phyloP scores from a whole-genome alignment of 2,888 invertebrate genomes.

The Meliscaeva auricollis region DNA sequence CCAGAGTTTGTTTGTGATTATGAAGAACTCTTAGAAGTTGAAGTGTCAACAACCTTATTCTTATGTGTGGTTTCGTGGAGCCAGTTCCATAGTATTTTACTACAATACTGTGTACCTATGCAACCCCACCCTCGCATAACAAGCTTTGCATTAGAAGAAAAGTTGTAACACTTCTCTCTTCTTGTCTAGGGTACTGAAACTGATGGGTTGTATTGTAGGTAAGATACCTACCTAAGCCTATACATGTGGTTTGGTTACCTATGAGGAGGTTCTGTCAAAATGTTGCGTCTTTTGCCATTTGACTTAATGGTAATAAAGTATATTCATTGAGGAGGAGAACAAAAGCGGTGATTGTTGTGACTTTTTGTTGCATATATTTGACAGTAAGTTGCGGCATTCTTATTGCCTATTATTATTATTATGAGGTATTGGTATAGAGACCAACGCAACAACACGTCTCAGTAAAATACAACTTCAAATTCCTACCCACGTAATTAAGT shows the following conservation, averaged over 20 bases:
- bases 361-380: constrained; percentile 14
- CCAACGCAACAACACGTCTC: not conserved
- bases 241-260: not conserved
- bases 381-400: constrained; percentile 16
- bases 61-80: constrained; percentile 37
- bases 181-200: no score
- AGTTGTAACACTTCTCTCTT: constrained; percentile 23
- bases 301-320: constrained; percentile 45
- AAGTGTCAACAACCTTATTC: constrained; percentile 73
- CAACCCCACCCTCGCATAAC: constrained; percentile 41
- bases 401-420: constrained; percentile 12
- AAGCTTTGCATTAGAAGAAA: constrained; percentile 41
- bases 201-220: not conserved
- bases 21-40: constrained; percentile 63
- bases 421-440: not conserved
- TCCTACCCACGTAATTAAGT: constrained; percentile 67
- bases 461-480: constrained; percentile 44
- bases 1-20: constrained; percentile 41
- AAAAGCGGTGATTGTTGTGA: constrained; percentile 27
- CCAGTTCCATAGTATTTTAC: not conserved
- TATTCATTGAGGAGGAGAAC: constrained; percentile 38
- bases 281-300: constrained; percentile 32
- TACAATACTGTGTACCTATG: not conserved
- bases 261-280: constrained; percentile 31
- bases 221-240: not conserved